Evolutionary conservation across 2,888 invertebrate genomes (phyloP).

Genomic region (Pandemis cinnamomeana): DNA sequence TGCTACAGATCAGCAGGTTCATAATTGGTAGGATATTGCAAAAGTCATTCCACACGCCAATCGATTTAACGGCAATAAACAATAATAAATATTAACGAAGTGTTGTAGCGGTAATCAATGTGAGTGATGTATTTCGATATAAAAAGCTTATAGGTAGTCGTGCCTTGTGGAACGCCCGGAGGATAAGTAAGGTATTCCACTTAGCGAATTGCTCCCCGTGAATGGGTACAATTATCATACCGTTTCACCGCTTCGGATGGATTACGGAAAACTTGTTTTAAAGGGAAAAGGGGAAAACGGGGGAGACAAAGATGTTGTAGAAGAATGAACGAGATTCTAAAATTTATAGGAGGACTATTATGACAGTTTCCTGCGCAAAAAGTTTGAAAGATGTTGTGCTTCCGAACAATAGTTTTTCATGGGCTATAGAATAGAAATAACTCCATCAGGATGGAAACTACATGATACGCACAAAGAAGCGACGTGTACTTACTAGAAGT

Average conservation of each 20-base stretch:
- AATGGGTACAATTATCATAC: conserved; percentile 73
- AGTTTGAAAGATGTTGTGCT: conserved; percentile 29
- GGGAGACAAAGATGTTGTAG: conserved; percentile 43
- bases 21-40: background rate
- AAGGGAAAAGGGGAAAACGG: conserved; percentile 39
- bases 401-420: background rate
- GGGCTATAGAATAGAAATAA: conserved; percentile 32
- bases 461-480: conserved; percentile 20
- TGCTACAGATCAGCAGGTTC: background rate
- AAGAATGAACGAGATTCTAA: conserved; percentile 16
- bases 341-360: conserved; percentile 8
- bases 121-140: conserved; percentile 71
- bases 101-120: conserved; percentile 65
- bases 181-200: conserved; percentile 80
- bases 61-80: conserved; percentile 40
- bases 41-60: conserved; percentile 17
- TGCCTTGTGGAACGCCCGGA: conserved; percentile 66
- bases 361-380: background rate
- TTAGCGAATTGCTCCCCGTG: conserved; percentile 72
- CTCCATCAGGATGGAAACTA: conserved; percentile 30
- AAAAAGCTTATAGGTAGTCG: conserved; percentile 69
- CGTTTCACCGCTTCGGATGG: conserved; percentile 50
- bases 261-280: conserved; percentile 40
- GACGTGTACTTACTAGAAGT: conserved; percentile 30
- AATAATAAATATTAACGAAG: conserved; percentile 48